phyloP scores from a whole-genome alignment of 2,797 vertebrate genomes.

The Anableps anableps region DNA sequence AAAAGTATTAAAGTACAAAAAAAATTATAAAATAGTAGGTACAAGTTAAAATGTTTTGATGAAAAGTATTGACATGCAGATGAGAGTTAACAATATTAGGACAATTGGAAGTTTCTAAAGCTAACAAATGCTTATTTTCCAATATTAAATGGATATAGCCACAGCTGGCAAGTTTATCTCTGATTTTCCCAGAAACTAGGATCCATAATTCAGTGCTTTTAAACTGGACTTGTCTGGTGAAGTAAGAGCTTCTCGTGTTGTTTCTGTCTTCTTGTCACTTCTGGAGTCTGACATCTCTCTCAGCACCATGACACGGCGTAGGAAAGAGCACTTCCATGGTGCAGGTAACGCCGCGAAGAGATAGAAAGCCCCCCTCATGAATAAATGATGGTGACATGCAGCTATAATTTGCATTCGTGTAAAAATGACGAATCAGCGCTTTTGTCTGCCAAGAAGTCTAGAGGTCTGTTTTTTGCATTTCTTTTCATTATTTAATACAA shows the following conservation, averaged over 20 bases:
- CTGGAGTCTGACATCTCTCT: constrained; percentile 76
- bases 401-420: constrained; percentile 80
- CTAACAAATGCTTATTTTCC: constrained; percentile 52
- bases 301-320: constrained; percentile 47
- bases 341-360: constrained; percentile 74
- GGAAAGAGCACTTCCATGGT: constrained; percentile 62
- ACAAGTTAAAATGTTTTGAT: constrained; percentile 42
- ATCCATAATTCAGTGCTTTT: constrained; percentile 79
- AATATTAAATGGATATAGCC: constrained; percentile 58
- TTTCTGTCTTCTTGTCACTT: constrained; percentile 72
- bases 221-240: constrained; percentile 72
- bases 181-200: constrained; percentile 59
- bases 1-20: constrained; percentile 48
- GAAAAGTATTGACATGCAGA: constrained; percentile 1
- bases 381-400: constrained; percentile 79
- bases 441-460: constrained; percentile 75
- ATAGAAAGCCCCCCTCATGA: constrained; percentile 74
- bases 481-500: constrained; percentile 76
- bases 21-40: constrained; percentile 40
- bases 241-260: constrained; percentile 50
- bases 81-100: constrained; percentile 15
- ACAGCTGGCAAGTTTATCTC: constrained; percentile 43
- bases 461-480: constrained; percentile 61
- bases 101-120: constrained; percentile 34
- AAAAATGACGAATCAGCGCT: constrained; percentile 80